Evolutionary conservation across 2,797 vertebrate species (phyloP).

Genomic region (Falco columbarius): DNA sequence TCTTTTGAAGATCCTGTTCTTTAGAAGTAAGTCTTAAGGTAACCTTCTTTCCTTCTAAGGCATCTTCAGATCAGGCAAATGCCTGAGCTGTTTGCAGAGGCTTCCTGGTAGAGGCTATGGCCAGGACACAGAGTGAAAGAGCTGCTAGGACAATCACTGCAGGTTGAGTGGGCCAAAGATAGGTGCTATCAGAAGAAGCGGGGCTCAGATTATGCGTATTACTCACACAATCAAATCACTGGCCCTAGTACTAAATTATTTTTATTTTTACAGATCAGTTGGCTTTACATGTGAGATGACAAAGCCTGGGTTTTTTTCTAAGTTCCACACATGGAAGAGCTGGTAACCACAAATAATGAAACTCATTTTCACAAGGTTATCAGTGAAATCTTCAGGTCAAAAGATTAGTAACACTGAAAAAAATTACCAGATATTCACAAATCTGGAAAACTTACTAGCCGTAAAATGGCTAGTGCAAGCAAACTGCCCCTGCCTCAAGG

Average conservation of each 20-base stretch:
- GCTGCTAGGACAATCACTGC: neutral
- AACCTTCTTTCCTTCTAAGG: neutral
- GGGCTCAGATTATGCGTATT: neutral
- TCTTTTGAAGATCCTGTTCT: neutral
- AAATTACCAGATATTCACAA: neutral
- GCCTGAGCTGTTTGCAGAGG: neutral
- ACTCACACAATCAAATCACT: neutral
- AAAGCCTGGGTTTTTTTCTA: neutral
- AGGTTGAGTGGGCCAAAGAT: neutral
- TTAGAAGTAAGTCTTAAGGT: neutral
- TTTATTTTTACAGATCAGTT: neutral
- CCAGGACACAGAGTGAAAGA: neutral
- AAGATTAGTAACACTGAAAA: neutral
- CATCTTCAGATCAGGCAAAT: neutral
- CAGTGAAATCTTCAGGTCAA: neutral
- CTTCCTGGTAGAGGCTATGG: neutral
- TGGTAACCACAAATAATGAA: neutral
- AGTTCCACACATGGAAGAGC: neutral
- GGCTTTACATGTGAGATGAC: neutral
- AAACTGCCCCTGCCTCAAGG: neutral
- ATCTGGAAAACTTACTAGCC: neutral
- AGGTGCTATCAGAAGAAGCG: neutral
- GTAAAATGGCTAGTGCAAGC: neutral
- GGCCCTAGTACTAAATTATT: neutral
- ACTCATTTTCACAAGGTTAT: neutral